Base-by-base conservation (phyloP, 2,888 invertebrate species). In the Cabera pusaria region DNA sequence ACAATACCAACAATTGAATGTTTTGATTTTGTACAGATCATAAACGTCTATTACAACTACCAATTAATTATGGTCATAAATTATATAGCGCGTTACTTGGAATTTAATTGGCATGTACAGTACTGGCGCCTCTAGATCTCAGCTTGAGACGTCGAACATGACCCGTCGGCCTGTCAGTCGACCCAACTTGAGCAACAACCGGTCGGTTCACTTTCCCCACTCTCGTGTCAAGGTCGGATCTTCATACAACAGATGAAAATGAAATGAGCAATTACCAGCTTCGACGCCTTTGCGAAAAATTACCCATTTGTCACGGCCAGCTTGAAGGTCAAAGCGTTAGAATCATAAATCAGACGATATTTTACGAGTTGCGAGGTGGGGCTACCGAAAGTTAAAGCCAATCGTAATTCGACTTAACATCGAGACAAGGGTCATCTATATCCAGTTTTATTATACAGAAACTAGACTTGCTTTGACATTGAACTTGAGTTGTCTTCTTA, bases 121-220 rank as follows among this genome's bases (percentile, higher is more conserved):
- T 25, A 23, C 29, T 27, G 32, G 26, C 36, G 39, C 43, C 27
- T 39, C 33, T 22, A 36, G 24, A 32, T 46, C 18, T 36, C 29
- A 26, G 39, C 35, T 21, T 36, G 40, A 34, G 34, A 49, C 33
- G 36, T 41, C 19, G 9, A 27, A 27, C 22, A 24, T 32, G 37
- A 31, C 14, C 27, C 10, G 24, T n/a, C 16, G 14, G 51, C 51
- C 40, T 45, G 44, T 45, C 44, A 46, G 32, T 49, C 59, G 69
- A 70, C 71, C 74, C 54, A 49, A 37, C 61, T 85, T 83, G 71
- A 71, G 57, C 67, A 81, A 85, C 54, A 72, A 83, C 84, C 75
- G 69, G 86, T 78, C 68, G 52, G 78, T 78, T 79, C 80, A 87
- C 87, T 88, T 88, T 88, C 87, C 73, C 84, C 56, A 50, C 52